Conservation (phyloP, 1,140 invertebrate genomes). For the Lanistes nyassanus region DNA sequence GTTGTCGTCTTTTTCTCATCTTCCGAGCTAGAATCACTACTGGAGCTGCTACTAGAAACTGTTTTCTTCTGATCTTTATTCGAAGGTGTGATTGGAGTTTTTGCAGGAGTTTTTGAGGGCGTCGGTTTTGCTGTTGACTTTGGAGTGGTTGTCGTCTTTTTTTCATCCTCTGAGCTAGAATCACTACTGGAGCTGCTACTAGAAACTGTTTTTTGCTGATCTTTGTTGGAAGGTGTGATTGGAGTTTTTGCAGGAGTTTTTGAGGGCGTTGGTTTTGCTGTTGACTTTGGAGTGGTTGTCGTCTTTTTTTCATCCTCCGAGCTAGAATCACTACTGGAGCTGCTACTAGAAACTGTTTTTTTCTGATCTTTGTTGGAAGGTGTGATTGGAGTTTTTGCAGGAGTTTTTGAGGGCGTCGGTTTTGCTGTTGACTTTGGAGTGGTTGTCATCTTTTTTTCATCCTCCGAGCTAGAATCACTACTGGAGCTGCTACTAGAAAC, state of each 20-base stretch:
- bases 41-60: constrained; percentile 21
- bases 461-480: constrained; percentile 33
- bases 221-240: not conserved
- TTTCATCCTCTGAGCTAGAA: constrained; percentile 38
- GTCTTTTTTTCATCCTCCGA: constrained; percentile 32
- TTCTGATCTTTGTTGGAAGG: not conserved
- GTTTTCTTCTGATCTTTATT: constrained; percentile 3
- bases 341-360: constrained; percentile 17
- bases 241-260: constrained; percentile 9
- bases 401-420: not conserved
- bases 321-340: constrained; percentile 18
- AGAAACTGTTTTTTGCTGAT: constrained; percentile 11
- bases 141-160: not conserved
- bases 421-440: constrained; percentile 1
- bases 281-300: not conserved
- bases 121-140: constrained; percentile 13
- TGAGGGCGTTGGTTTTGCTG: constrained; percentile 8
- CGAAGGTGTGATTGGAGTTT: not conserved
- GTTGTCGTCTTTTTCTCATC: constrained; percentile 25
- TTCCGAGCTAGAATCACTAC: constrained; percentile 36
- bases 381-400: not conserved
- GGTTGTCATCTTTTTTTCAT: constrained; percentile 7
- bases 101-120: constrained; percentile 9
- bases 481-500: constrained; percentile 26
- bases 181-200: constrained; percentile 27